Evolutionary conservation across 2,797 vertebrate genomes (phyloP).

Genomic region (Thripadectes ignobilis): DNA sequence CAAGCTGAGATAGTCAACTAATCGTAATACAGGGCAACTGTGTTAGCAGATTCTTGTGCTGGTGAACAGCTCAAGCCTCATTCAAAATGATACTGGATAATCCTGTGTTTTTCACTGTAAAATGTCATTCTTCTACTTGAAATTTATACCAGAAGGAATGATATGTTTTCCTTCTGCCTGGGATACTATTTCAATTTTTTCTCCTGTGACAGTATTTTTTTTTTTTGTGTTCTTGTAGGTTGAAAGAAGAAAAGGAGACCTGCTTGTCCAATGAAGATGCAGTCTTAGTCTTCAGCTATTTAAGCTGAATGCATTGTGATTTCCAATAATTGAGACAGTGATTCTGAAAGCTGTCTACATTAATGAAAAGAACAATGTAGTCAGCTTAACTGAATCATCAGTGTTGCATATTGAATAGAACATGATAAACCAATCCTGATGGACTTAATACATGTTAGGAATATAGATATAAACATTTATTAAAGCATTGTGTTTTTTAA

Average conservation of each 20-base stretch:
- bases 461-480: constrained; percentile 71
- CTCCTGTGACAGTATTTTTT: constrained; percentile 46
- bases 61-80: background rate
- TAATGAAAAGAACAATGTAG: constrained; percentile 99
- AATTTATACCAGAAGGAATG: background rate
- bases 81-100: background rate
- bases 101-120: background rate
- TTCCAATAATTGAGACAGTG: constrained; percentile 99
- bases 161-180: background rate
- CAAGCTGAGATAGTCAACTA: background rate
- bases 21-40: background rate
- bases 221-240: constrained; percentile 69
- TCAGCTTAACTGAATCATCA: constrained; percentile 99
- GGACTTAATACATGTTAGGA: constrained; percentile 87
- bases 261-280: constrained; percentile 83
- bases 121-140: background rate
- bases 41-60: background rate
- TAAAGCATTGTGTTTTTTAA: constrained; percentile 62
- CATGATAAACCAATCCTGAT: constrained; percentile 74
- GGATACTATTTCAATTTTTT: background rate
- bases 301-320: constrained; percentile 99
- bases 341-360: constrained; percentile 99
- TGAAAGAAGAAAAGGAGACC: constrained; percentile 78
- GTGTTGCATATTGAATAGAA: constrained; percentile 80
- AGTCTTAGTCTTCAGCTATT: constrained; percentile 84